These are phyloP conservation scores for Ciconia maguari DNA, from an alignment of 2,113 vertebrate genomes.

Conservation along the genomic window DNA sequence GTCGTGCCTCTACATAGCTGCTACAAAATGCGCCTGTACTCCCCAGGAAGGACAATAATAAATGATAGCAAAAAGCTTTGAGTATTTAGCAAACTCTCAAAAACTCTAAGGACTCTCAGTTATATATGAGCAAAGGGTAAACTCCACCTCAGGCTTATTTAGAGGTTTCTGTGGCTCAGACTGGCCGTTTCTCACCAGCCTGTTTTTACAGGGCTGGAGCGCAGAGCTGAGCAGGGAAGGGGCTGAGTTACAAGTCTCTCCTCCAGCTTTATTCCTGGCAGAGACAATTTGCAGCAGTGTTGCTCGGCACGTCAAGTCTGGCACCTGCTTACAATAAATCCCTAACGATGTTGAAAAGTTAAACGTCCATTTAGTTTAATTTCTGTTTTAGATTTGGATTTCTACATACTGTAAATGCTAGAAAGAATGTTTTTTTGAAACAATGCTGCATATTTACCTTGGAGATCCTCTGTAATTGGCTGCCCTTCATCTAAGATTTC, in stretches of 20 bases:
- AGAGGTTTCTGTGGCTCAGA: background rate
- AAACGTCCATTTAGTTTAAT: background rate
- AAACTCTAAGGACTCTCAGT: background rate
- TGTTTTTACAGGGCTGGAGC: background rate
- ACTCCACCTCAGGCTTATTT: background rate
- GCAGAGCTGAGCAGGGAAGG: background rate
- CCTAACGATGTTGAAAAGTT: background rate
- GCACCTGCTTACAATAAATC: slow-evolving; percentile 44
- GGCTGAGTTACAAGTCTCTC: background rate
- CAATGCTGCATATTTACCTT: background rate
- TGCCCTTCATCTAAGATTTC: background rate
- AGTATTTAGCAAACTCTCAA: background rate
- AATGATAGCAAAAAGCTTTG: background rate
- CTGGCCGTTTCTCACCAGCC: background rate
- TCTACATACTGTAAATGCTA: background rate
- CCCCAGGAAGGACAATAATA: background rate
- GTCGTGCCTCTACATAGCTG: background rate
- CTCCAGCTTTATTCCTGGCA: slow-evolving; percentile 20
- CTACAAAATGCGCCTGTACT: rapidly evolving
- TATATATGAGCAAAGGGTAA: background rate
- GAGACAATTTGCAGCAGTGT: background rate
- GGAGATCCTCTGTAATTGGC: background rate
- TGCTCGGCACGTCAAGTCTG: background rate
- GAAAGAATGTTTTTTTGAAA: background rate
- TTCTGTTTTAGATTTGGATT: background rate